Base-by-base conservation (phyloP, 2,888 invertebrate genomes). In the Carabus problematicus region DNA sequence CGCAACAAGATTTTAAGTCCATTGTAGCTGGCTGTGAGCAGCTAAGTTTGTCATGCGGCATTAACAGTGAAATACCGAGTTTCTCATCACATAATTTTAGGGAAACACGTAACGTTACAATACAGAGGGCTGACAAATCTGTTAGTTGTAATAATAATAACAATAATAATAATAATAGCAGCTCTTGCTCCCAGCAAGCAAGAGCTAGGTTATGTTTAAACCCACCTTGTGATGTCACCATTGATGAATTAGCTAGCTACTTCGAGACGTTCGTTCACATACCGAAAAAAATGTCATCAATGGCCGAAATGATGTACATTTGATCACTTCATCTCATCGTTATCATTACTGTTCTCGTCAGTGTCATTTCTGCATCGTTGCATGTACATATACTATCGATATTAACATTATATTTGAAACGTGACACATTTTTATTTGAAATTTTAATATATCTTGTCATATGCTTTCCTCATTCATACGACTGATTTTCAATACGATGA, bases 261-360 rank as follows among this genome's bases (percentile, higher is more conserved):
- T 95, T 97, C 82, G 97, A 97, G 83, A 93, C 95, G 72, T 90
- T 94, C 84, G 94, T 97, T 74, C 93, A 97, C 86, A 96, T 97
- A 85, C 97, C 97, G 74, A 95, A 95, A 83, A 97, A 97, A 82
- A 97, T 97, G 97, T 96, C 96, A 58, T 89, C 91, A 70, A 97
- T 97, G 97, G 97, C 97, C 70, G 96, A 97, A 85, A 96, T 96
- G 95, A 97, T 97, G 97, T 97, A 97, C 81, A 96, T 95, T 83
- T 94, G 86, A 87, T 29, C n/a, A 45, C n/a, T 45, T 7, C n/a
- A 45, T 45, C 29, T 29, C 29, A 29, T 29, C 29, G 2, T 3
- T 29, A 2, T 29, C 29, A 29, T 29, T 3, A 29, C 6, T 29
- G 29, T 29, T 29, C 29, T 29, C 2, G 2, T 29, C 29, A 29